Base-by-base conservation (phyloP, 2,113 vertebrate genomes). In the Bettongia penicillata region DNA sequence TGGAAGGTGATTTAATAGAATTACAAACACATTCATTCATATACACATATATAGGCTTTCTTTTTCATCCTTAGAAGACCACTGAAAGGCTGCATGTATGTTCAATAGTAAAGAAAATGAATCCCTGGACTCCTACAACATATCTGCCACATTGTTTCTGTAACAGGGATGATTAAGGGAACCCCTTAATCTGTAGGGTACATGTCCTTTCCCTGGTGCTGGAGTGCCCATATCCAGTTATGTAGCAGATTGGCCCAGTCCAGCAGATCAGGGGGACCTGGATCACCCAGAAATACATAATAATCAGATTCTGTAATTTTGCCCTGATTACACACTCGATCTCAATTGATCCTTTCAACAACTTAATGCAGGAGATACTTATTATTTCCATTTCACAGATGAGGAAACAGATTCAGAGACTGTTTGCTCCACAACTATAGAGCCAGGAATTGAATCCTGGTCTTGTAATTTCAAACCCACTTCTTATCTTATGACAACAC, bases 1-100 rank as follows among this genome's bases (percentile, higher is more conserved):
- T 93, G 91, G 94, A 96, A 90, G 49, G 92, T 52, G 48, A 14
- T 94, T 96, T 43, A 51, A 52, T 48, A 48, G 49, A 23, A 90
- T 51, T n/a, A 57, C 28, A 61, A 61, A 91, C 61, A 43, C 8
- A 57, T 24, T 51, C 14, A 2, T 84, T 84, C 11, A n/a, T 43
- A 19, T 22, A 84, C 37, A 84, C 68, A 84, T 43, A 84, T 1
- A 43, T 23, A 14, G 48, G 8, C 1, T 90, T 26, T 31, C 93
- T 95, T 61, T 94, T 95, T 61, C 53, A 51, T 93, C 24, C 48
- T 31, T 84, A 25, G 51, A 90, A 93, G 89, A 37, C 49, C 53
- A 77, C 1, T 6, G 6, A 84, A 12, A 43, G 48, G 3, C 43
- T 93, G 93, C 49, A 23, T 49, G 55, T 26, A 31, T 61, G 43